Evolutionary conservation across 2,888 invertebrate species (phyloP).

Genomic region (Xestia c-nigrum): DNA sequence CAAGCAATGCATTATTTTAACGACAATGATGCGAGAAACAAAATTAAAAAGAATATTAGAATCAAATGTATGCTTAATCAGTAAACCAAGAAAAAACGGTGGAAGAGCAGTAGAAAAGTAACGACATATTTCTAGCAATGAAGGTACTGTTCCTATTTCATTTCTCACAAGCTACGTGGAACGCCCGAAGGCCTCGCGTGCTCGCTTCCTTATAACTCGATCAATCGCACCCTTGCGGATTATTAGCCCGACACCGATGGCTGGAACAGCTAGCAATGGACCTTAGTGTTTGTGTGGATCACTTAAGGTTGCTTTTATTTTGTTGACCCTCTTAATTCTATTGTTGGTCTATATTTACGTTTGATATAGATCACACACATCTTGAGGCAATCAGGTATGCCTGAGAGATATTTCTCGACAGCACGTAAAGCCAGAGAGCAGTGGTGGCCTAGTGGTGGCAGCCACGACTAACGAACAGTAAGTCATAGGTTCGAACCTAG

Average conservation of each 20-base stretch:
- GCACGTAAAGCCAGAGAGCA: too few relatives aligned
- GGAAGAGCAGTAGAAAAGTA: not conserved
- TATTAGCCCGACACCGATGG: conserved; percentile 25
- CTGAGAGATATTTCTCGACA: too few relatives aligned
- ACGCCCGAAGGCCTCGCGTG: conserved; percentile 19
- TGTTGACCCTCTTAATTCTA: not conserved
- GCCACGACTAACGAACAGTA: too few relatives aligned
- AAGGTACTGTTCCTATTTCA: conserved; percentile 7
- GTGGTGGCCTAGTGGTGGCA: too few relatives aligned
- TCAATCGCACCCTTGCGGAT: conserved; percentile 37
- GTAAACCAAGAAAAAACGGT: not conserved
- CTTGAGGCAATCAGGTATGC: too few relatives aligned
- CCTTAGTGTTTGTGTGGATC: not conserved
- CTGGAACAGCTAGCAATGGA: conserved; percentile 1
- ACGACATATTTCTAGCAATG: not conserved
- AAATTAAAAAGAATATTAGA: not conserved
- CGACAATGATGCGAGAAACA: not conserved
- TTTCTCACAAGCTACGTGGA: conserved; percentile 30
- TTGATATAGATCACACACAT: not conserved
- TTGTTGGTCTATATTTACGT: not conserved
- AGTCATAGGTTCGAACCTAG: too few relatives aligned
- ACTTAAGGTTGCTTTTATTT: not conserved
- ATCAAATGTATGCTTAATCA: not conserved
- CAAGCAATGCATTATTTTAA: not conserved
- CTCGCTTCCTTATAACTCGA: conserved; percentile 43